A percentile compares a stretch with the other conserved stretches of the same genome.
Evolutionary conservation across 2,113 vertebrate species (phyloP).

Genomic region (Ailuropoda melanoleuca): DNA sequence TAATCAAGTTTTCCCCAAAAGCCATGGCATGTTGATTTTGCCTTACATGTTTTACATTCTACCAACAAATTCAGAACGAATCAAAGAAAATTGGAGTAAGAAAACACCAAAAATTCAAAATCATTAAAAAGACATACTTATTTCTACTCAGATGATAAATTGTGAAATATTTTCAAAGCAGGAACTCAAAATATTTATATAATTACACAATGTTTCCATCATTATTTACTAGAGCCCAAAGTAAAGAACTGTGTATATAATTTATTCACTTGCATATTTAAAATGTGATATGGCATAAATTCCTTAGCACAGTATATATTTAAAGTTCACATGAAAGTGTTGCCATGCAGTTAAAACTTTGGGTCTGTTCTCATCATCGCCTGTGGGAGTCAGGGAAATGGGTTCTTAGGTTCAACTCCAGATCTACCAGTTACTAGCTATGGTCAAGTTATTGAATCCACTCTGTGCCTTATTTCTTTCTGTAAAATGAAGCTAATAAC

Average conservation of each 20-base stretch:
- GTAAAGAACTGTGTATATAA: background rate
- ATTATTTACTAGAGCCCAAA: background rate
- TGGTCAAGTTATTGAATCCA: background rate
- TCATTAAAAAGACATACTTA: background rate
- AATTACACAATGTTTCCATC: background rate
- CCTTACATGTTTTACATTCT: background rate
- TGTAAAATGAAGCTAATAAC: background rate
- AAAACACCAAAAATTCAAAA: background rate
- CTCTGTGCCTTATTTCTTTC: background rate
- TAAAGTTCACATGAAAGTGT: background rate
- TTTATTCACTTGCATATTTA: slow-evolving; percentile 32
- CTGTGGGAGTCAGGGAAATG: background rate
- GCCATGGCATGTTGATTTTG: background rate
- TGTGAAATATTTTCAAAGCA: background rate
- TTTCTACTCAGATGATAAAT: background rate
- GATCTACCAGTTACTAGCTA: background rate
- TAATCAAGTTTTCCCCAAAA: background rate
- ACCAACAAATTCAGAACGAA: background rate
- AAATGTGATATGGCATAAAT: background rate
- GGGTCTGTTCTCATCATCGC: background rate
- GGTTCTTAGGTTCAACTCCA: background rate
- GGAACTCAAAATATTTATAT: background rate
- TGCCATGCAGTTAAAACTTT: background rate
- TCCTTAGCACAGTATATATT: background rate
- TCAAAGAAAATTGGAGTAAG: slow-evolving; percentile 6